A percentile compares a stretch with the other conserved stretches of the same genome.
phyloP scores from a whole-genome alignment of 2,797 vertebrate species.

The Gallinago stenura region DNA sequence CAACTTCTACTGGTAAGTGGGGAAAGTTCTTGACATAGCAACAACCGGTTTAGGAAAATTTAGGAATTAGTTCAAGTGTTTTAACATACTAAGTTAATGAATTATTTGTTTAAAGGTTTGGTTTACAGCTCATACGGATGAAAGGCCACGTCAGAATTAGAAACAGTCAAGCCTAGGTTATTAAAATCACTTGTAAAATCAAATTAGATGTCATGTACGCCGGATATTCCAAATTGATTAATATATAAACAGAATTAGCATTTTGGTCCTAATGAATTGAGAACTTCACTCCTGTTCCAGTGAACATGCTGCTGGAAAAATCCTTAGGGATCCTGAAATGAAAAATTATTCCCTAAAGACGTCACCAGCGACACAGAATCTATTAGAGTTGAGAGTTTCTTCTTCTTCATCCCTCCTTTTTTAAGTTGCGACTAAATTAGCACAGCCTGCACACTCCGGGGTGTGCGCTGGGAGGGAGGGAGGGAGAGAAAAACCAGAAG shows the following conservation, averaged over 20 bases:
- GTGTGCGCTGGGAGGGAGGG: conserved; percentile 47
- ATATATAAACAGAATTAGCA: background rate
- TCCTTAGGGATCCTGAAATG: conserved; percentile 6
- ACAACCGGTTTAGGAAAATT: background rate
- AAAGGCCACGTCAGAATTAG: background rate
- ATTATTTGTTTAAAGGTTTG: background rate
- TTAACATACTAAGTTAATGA: background rate
- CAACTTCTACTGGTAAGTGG: background rate
- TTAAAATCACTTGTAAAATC: background rate
- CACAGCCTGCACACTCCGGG: conserved; percentile 41
- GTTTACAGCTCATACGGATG: background rate
- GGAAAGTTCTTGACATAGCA: background rate
- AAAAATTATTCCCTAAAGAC: conserved; percentile 29
- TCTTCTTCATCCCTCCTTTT: conserved; percentile 52
- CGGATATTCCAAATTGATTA: background rate
- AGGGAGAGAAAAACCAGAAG: conserved; percentile 23
- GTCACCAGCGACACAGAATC: background rate
- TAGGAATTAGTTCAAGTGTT: background rate
- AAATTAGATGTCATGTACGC: background rate
- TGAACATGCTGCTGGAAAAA: background rate
- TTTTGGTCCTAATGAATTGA: background rate
- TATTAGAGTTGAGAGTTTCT: conserved; percentile 27
- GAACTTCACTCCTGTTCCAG: background rate
- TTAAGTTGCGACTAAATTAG: conserved; percentile 64
- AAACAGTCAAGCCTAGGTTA: background rate